These are phyloP conservation scores for Dunckerocampus dactyliophorus DNA, from an alignment of 2,113 vertebrate genomes.

Conservation along the genomic window DNA sequence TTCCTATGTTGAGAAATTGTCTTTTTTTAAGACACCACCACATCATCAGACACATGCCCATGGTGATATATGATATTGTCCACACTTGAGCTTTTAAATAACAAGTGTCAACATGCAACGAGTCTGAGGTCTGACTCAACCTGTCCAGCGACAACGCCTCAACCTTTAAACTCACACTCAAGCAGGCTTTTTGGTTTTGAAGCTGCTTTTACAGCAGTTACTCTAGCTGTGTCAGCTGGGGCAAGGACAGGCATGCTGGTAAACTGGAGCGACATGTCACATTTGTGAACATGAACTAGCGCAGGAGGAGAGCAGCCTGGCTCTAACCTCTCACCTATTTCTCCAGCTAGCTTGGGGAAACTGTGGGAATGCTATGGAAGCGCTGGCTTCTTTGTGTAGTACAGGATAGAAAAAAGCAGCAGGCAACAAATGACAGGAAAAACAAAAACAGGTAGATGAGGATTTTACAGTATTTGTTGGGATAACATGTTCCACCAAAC, in stretches of 20 bases:
- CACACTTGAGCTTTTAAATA: background rate
- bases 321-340: conserved; percentile 62
- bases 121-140: conserved; percentile 19
- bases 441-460: background rate
- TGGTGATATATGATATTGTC: background rate
- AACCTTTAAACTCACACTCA: conserved; percentile 11
- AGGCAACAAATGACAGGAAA: background rate
- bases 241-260: conserved; percentile 22
- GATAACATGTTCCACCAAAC: conserved; percentile 1
- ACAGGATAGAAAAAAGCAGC: background rate
- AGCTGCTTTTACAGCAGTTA: background rate
- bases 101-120: background rate
- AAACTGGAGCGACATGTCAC: conserved; percentile 27
- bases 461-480: background rate
- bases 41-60: background rate
- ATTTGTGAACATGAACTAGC: conserved; percentile 19
- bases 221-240: conserved; percentile 14
- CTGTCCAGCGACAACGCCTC: conserved; percentile 14
- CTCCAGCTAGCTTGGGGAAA: conserved; percentile 27
- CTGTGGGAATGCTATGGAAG: conserved; percentile 39
- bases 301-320: conserved; percentile 6
- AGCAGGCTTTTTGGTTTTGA: conserved; percentile 13
- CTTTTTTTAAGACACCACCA: background rate
- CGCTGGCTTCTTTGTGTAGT: conserved; percentile 1
- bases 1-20: conserved; percentile 3